A percentile compares a stretch with the other conserved stretches of the same genome.
phyloP scores from a whole-genome alignment of 2,113 vertebrate genomes.

The Callocephalon fimbriatum region DNA sequence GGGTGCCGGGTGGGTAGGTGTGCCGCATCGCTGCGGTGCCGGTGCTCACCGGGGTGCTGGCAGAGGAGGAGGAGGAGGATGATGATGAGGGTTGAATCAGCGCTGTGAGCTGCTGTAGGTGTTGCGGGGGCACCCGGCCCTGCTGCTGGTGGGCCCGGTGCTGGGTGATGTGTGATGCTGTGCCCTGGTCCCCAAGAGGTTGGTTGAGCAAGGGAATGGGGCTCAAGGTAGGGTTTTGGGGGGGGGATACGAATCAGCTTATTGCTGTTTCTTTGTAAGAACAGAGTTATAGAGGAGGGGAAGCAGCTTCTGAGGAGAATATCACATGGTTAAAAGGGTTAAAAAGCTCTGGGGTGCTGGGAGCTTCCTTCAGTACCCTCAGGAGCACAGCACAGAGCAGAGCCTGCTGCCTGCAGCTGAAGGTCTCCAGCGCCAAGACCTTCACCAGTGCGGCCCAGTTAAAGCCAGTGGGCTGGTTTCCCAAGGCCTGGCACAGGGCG shows the following conservation, averaged over 20 bases:
- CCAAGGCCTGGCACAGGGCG: rapidly evolving
- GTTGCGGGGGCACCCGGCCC: background rate
- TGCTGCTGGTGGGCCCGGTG: background rate
- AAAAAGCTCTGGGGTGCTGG: background rate
- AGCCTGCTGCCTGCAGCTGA: background rate
- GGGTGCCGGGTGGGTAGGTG: conserved; percentile 1
- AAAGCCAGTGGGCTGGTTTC: background rate
- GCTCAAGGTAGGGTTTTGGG: background rate
- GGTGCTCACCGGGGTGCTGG: background rate
- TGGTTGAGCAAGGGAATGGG: background rate
- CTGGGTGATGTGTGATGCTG: background rate
- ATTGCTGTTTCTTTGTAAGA: background rate
- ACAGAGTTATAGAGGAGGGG: background rate
- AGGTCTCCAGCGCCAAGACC: background rate
- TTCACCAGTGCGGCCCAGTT: background rate
- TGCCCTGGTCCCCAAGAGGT: background rate
- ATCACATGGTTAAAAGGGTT: background rate
- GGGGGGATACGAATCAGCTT: background rate
- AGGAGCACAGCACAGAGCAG: background rate
- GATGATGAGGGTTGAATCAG: background rate
- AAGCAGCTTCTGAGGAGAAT: background rate
- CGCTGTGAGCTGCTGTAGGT: background rate
- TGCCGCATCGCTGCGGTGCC: background rate
- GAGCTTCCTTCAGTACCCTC: background rate
- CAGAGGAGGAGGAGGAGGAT: background rate